Conservation (phyloP, 2,113 vertebrate genomes). For the Bubo bubo region DNA sequence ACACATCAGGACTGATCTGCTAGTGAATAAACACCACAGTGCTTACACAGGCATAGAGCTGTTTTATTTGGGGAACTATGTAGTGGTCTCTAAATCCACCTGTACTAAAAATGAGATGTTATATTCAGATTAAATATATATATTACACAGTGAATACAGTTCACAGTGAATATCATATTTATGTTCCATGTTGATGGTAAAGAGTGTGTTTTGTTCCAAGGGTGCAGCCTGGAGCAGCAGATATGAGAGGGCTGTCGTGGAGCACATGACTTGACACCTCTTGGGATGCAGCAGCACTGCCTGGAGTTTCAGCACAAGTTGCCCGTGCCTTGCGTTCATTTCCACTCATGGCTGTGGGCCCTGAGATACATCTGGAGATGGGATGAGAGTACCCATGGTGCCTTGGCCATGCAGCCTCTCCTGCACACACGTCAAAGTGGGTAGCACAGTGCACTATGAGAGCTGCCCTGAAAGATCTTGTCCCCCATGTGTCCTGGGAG, state of each 20-base stretch:
- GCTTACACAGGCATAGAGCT: neutral
- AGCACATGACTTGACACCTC: rapidly evolving
- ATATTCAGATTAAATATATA: neutral
- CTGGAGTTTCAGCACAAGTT: neutral
- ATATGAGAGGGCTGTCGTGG: neutral
- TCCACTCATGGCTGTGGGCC: neutral
- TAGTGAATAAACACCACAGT: neutral
- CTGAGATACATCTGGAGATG: neutral
- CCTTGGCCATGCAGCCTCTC: neutral
- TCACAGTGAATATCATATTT: neutral
- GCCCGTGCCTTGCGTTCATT: neutral
- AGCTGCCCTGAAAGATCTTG: neutral
- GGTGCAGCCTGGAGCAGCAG: neutral
- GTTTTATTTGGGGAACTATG: rapidly evolving
- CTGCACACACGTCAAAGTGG: rapidly evolving
- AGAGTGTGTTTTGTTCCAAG: neutral
- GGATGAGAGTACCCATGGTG: neutral
- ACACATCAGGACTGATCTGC: neutral
- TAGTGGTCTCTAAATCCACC: neutral
- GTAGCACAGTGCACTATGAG: neutral
- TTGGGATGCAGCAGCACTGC: neutral
- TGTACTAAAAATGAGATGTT: neutral
- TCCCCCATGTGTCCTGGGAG: neutral
- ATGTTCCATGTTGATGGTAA: neutral
- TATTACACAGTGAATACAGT: neutral